Base-by-base conservation (phyloP, 2,113 vertebrate species). In the Isurus oxyrinchus region DNA sequence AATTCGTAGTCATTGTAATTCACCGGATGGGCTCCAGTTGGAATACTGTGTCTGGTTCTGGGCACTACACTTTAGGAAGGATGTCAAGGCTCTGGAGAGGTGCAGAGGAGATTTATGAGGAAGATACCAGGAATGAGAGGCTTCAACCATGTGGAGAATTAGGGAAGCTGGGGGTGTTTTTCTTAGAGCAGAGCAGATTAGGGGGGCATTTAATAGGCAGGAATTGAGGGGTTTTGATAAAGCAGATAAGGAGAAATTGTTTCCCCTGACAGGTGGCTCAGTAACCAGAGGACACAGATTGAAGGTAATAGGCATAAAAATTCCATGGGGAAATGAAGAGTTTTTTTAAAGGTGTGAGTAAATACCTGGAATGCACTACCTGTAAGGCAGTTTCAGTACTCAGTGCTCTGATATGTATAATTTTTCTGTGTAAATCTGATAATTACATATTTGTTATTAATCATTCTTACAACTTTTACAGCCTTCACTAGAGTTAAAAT, bases 361-460 rank as follows among this genome's bases (percentile, higher is more conserved):
- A 49, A 49, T 49, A 49, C 61, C 53, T 63, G 90, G 88, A 91
- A 16, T n/a, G 14, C n/a, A 61, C 31, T 59, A n/a, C 3, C 87
- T 57, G 27, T 35, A 59, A 91, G 31, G 55, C n/a, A 94, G 35
- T n/a, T 94, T 63, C 90, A 93, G 1, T 63, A 11, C 35, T 35
- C 59, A n/a, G 88, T 91, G 35, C 35, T 61, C 61, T 40, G n/a
- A 84, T 44, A 35, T 44, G 79, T 5, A 81, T 3, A 81, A 44
- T 19, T 19, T 0, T 84, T 61, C 4, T 7, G 57, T n/a, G 16
- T 23, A 93, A 93, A 63, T 63, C 57, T 61, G 57, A 93, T n/a
- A 93, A 40, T 93, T n/a, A 93, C n/a, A 93, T 93, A n/a, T 93
- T 63, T 93, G 57, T n/a, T 93, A n/a, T 63, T 93, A 63, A 93